Evolutionary conservation across 2,888 invertebrate genomes (phyloP), one percentile per base, ranked within the genome.

Genomic region (Abrostola tripartita): DNA sequence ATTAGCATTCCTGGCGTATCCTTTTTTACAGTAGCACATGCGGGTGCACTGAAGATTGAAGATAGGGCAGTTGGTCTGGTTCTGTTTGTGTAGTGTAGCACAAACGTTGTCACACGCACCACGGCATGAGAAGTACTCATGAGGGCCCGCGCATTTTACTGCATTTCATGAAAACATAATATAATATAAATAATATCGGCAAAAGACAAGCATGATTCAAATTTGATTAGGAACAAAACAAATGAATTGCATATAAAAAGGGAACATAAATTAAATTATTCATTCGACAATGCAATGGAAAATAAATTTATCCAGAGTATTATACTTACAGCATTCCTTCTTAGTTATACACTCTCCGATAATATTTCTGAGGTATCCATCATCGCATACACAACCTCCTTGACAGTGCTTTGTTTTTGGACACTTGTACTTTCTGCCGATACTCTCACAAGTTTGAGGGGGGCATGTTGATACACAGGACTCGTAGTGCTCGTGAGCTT

Each of bases 31-130:
- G 58, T 88, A 88, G 52, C 89, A 89, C 79, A 59, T 85, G 1
- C 73, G 61, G 35, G 79, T 85, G 64, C 89, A 89, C n/a, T 57
- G 65, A 5, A 81, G 78, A 52, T 87, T 88, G 0, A 73, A 2
- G 8, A 86, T 85, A 1, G 85, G 87, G 54, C 89, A 90, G 61
- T 76, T 74, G 6, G 83, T 82, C 61, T 85, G 83, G 57, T 81
- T 88, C 50, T 85, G 81, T 61, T 68, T 56, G 5, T 74, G 63
- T 5, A 89, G 42, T 7, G 81, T 88, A 0, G 75, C 72, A 57
- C 90, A 90, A 0, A 83, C 86, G 37, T 87, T 90, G 61, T 90
- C 90, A 55, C 90, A 90, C 0, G 83, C 86, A 8, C 80, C 70
- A 1, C 85, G 86, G 60, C 89, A 89, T 0, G 81, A 67, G 61